Percentiles rank a stretch among this genome's conserved stretches.
Evolutionary conservation across 2,888 invertebrate species (phyloP).

Genomic region (Rhyacophila evoluta): DNA sequence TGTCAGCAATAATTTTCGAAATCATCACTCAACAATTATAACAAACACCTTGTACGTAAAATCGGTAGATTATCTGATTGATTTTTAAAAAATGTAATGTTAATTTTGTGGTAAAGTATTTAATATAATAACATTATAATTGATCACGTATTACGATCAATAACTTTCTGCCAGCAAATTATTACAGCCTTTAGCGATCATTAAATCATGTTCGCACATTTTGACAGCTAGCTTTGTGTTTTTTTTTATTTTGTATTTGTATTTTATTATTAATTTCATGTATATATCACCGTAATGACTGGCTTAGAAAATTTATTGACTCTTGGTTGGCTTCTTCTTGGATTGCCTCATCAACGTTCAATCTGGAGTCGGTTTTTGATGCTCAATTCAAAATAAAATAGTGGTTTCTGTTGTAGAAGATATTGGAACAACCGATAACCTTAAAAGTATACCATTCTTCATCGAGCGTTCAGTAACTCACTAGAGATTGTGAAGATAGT

Average conservation of each 20-base stretch:
- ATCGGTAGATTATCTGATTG: background rate
- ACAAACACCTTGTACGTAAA: background rate
- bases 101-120: background rate
- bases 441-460: too few relatives aligned
- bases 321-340: too few relatives aligned
- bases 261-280: background rate
- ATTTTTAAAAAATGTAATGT: background rate
- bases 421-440: too few relatives aligned
- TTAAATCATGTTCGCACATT: conserved; percentile 11
- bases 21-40: background rate
- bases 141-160: conserved; percentile 11
- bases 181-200: background rate
- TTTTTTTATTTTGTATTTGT: background rate
- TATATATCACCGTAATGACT: background rate
- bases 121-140: background rate
- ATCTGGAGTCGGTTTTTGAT: too few relatives aligned
- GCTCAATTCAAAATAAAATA: too few relatives aligned
- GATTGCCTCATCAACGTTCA: too few relatives aligned
- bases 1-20: background rate
- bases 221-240: background rate
- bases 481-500: too few relatives aligned
- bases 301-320: background rate
- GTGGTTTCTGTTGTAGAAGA: too few relatives aligned
- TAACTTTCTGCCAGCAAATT: background rate
- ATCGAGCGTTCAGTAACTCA: too few relatives aligned